phyloP scores from a whole-genome alignment of 2,113 vertebrate species.

The Melanocharis versteri region DNA sequence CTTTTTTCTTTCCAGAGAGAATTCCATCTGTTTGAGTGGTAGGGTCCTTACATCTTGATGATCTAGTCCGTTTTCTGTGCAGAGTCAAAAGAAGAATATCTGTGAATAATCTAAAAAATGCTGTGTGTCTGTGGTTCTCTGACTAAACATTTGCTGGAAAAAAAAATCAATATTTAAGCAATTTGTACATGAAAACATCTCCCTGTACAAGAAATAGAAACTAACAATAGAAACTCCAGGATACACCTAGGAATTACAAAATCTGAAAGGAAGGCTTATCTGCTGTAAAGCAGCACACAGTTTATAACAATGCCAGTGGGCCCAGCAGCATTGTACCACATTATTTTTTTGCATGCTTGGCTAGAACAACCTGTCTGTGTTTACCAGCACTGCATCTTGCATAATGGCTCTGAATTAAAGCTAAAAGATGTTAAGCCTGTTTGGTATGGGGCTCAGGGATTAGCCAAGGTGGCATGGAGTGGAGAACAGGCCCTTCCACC shows the following conservation, averaged over 20 bases:
- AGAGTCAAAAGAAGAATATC: neutral
- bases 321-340: neutral
- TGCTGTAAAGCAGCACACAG: neutral
- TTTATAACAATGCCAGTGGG: neutral
- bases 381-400: neutral
- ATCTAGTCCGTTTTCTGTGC: neutral
- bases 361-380: neutral
- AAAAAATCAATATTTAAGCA: neutral
- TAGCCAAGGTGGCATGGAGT: neutral
- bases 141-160: neutral
- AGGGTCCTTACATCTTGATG: neutral
- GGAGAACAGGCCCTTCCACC: neutral
- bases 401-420: neutral
- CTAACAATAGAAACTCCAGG: neutral
- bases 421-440: neutral
- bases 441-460: neutral
- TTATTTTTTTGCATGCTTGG: neutral
- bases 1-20: neutral
- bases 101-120: neutral
- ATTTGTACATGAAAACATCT: neutral
- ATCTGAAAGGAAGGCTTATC: neutral
- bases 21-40: neutral
- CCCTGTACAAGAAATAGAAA: neutral
- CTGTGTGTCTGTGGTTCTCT: neutral
- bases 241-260: neutral